A percentile compares a stretch with the other conserved stretches of the same genome.
Conservation (phyloP, 2,888 invertebrate species). For the Spodoptera exigua region DNA sequence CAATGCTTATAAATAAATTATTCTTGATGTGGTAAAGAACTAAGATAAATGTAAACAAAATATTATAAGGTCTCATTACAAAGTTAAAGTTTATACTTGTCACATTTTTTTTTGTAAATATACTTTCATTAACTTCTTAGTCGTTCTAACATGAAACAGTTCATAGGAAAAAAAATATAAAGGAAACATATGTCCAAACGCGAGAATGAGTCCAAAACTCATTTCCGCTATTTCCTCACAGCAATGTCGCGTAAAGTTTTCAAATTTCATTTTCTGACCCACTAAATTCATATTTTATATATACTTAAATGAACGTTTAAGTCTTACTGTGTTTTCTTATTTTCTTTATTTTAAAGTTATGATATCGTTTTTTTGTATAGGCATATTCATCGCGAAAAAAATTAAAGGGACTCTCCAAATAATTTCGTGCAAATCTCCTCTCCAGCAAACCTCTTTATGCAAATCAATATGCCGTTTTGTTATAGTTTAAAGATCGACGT, state of each 20-base stretch:
- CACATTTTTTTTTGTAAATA: conserved; percentile 11
- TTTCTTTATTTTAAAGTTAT: conserved; percentile 11
- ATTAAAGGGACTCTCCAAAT: too few species aligned
- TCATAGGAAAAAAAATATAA: conserved; percentile 42
- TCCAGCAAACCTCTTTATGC: too few species aligned
- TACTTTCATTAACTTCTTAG: conserved; percentile 12
- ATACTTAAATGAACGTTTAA: conserved; percentile 50
- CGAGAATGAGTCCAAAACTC: conserved; percentile 57
- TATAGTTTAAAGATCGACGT: too few species aligned
- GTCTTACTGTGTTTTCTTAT: conserved; percentile 20
- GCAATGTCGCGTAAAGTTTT: conserved; percentile 51
- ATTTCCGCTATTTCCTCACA: conserved; percentile 57
- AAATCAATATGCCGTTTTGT: too few species aligned
- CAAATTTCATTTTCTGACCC: conserved; percentile 59
- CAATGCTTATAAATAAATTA: too few species aligned
- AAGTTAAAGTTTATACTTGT: conserved; percentile 1
- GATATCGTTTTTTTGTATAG: too few species aligned
- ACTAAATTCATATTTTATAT: conserved; percentile 46
- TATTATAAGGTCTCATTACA: not conserved
- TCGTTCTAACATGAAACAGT: conserved; percentile 11
- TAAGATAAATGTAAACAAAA: not conserved
- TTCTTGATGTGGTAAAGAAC: too few species aligned
- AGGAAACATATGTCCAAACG: conserved; percentile 55
- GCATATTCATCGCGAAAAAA: too few species aligned
- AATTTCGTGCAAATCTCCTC: too few species aligned